Evolutionary conservation across 30 jellyfish, hydroid and myxozoan genomes (phyloP).

Genomic region (Hydra vulgaris): DNA sequence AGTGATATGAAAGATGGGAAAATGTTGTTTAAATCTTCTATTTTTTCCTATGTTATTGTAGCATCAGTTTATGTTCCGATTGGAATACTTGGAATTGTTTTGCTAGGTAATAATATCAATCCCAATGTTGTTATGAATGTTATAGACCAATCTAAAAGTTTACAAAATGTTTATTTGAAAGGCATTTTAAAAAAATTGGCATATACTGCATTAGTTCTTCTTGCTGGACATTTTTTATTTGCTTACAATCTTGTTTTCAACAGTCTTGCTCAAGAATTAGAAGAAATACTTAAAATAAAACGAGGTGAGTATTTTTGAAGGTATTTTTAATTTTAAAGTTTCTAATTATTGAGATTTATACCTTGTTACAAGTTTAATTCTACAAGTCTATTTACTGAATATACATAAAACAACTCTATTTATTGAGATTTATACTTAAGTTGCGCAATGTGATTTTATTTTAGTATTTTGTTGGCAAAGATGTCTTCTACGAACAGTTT

Average conservation of each 20-base stretch:
- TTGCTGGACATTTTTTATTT: conserved; percentile 14
- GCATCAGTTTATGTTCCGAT: conserved; percentile 3
- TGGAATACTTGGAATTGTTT: not conserved
- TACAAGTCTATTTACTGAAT: not conserved
- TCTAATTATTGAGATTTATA: not conserved
- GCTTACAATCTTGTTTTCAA: conserved; percentile 25
- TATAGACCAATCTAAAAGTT: not conserved
- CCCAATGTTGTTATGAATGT: conserved; percentile 5
- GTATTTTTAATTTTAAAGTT: too few relatives aligned
- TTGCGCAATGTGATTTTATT: not conserved
- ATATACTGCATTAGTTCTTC: not conserved
- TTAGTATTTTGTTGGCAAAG: conserved; percentile 31
- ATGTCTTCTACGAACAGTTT: conserved; percentile 8
- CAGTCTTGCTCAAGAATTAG: conserved; percentile 13
- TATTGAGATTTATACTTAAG: not conserved
- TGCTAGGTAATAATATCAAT: conserved; percentile 11
- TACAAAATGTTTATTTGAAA: not conserved
- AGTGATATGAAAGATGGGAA: conserved; percentile 8
- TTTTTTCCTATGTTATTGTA: not conserved
- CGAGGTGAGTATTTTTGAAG: conserved; percentile 8
- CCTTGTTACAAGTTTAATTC: not conserved
- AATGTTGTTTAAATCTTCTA: conserved; percentile 1
- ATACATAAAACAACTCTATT: not conserved
- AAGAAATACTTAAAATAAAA: conserved; percentile 9
- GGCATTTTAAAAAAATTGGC: not conserved